A percentile compares a stretch with the other conserved stretches of the same genome.
Conservation (phyloP, 2,113 vertebrate genomes). For the Tachycineta bicolor region DNA sequence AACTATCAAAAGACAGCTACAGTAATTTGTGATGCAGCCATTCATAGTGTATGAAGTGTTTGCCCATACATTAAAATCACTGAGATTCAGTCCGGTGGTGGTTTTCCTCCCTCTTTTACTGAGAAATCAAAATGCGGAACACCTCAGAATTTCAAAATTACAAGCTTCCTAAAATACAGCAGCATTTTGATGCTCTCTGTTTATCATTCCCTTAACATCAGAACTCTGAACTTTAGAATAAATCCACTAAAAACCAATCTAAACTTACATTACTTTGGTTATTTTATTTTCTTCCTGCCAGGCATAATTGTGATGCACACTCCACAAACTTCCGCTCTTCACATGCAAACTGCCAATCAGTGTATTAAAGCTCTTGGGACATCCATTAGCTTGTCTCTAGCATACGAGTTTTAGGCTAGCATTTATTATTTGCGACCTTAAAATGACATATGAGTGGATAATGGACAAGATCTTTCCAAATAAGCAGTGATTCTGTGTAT, state of each 20-base stretch:
- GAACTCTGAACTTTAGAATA: neutral
- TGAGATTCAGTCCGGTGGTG: neutral
- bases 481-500: neutral
- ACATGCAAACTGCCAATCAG: neutral
- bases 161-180: neutral
- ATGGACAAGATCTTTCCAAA: neutral
- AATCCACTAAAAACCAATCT: neutral
- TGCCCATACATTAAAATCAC: neutral
- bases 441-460: neutral
- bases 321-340: neutral
- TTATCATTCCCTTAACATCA: neutral
- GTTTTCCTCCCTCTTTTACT: neutral
- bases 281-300: neutral
- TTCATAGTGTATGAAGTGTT: accelerated
- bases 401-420: neutral
- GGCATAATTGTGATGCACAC: neutral
- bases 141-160: neutral
- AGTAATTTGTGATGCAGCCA: neutral
- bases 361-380: neutral
- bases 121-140: neutral
- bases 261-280: neutral
- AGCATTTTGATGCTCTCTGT: neutral
- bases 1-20: neutral
- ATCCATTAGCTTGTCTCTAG: neutral
- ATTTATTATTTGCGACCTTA: neutral